Evolutionary conservation across 2,888 invertebrate species (phyloP), one percentile per base, ranked within the genome.

Genomic region (Standfussiana lucernea): DNA sequence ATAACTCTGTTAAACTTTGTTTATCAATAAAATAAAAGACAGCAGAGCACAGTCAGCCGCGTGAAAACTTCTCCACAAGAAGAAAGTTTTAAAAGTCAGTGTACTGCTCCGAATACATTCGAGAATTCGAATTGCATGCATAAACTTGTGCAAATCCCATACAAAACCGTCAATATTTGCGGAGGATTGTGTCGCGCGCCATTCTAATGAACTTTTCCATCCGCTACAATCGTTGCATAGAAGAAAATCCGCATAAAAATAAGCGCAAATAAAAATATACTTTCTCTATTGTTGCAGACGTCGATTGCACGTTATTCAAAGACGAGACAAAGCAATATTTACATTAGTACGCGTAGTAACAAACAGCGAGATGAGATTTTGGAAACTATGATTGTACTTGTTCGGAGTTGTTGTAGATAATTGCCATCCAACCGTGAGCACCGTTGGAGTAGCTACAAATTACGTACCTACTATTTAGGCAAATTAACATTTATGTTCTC

Each of bases 161-260:
- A 75, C 75, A 82, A 86, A 88, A 88, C 79, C 73, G 77, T 88
- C 77, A 81, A 86, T 85, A 81, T 86, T 87, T 88, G 82, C 79
- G 18, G 75, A 80, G 72, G 53, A 82, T 80, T 84, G 70, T 77
- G 83, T 80, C 56, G 76, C 81, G 84, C 76, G 79, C 80, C 77
- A 77, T 53, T 80, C 81, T 89, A 90, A 92, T 90, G 89, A 91
- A 88, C 86, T 83, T 77, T 81, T 72, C 67, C 75, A 80, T 75
- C 76, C 50, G 56, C 62, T 71, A 76, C 74, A 76, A 74, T 70
- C 69, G 42, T 69, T 53, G 62, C n/a, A 53, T 71, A 35, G 69
- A 82, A 78, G 65, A 75, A 79, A 74, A 78, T 73, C 68, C 37
- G 77, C 47, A 70, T 77, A 72, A 35, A 32, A 73, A 65, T 45